Evolutionary conservation across 2,888 invertebrate genomes (phyloP), one percentile per base, ranked within the genome.

Genomic region (Ennomos erosarius): DNA sequence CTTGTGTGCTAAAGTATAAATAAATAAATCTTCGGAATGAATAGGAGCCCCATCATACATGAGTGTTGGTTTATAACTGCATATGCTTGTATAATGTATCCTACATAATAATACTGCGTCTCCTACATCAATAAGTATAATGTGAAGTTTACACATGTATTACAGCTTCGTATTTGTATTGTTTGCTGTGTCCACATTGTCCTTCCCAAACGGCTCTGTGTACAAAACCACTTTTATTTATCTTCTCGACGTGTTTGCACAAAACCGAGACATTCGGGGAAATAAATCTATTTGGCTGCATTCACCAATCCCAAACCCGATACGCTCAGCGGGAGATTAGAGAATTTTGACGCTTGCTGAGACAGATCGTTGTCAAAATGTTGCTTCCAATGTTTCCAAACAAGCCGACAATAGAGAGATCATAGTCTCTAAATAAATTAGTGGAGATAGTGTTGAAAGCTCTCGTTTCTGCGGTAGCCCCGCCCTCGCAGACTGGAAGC

Each of bases 271-370:
- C 73, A 69, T 85, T 87, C 81, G 71, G 64, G 67, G 79, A 82
- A 85, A 88, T 85, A 82, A 85, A 87, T 85, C 81, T 77, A 84
- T 87, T 86, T 88, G 82, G 83, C 78, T 62, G 76, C 78, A 83
- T 84, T 88, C 84, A 85, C 85, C 83, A 84, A 87, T 85, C 81
- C 74, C 69, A 63, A 59, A 63, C 68, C 56, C 67, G 71, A 63
- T 63, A 69, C 64, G 71, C 76, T 69, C 81, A 55, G 73, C 80
- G 70, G 81, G 83, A 73, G 76, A 76, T 73, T 67, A 72, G 61
- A 69, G 73, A 74, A 40, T 16, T 75, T 81, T 78, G 73, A 80
- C 80, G 75, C 76, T 81, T 56, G 63, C 68, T 57, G 65, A 76
- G 75, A 81, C 71, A 64, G 69, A 76, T 74, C 70, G 67, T 69